These are phyloP conservation scores for Aythya baeri DNA, from an alignment of 2,113 vertebrate species.

Conservation along the genomic window DNA sequence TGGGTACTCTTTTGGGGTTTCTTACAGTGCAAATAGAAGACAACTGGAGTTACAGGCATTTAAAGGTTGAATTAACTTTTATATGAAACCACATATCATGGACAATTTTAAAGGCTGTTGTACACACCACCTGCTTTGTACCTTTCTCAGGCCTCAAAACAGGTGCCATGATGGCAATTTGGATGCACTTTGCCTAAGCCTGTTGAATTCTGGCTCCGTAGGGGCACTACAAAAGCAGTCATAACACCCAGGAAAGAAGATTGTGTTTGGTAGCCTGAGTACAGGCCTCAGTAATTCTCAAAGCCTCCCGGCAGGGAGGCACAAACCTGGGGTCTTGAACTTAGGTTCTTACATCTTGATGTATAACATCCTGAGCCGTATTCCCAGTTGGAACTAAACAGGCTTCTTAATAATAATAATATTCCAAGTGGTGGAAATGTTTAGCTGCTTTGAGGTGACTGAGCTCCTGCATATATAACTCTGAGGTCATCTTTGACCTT, in stretches of 20 bases:
- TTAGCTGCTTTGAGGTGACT: neutral
- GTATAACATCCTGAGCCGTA: neutral
- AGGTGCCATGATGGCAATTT: neutral
- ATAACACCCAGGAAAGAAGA: neutral
- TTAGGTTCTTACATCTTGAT: neutral
- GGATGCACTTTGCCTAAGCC: neutral
- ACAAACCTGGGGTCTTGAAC: neutral
- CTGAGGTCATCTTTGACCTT: neutral
- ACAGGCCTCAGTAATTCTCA: neutral
- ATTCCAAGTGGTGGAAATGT: neutral
- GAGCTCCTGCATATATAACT: neutral
- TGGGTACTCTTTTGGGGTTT: neutral
- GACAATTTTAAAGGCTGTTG: neutral
- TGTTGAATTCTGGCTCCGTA: neutral
- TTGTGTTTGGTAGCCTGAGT: neutral
- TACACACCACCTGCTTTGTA: neutral
- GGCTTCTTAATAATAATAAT: neutral
- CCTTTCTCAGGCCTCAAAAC: neutral
- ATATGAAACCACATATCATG: neutral
- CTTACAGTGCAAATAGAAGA: neutral
- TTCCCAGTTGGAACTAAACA: neutral
- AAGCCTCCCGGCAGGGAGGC: neutral
- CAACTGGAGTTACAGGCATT: neutral
- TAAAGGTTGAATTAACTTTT: neutral
- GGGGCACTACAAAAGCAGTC: neutral